Evolutionary conservation across 2,113 vertebrate genomes (phyloP), one percentile per base, ranked within the genome.

Genomic region (Larimichthys crocea): DNA sequence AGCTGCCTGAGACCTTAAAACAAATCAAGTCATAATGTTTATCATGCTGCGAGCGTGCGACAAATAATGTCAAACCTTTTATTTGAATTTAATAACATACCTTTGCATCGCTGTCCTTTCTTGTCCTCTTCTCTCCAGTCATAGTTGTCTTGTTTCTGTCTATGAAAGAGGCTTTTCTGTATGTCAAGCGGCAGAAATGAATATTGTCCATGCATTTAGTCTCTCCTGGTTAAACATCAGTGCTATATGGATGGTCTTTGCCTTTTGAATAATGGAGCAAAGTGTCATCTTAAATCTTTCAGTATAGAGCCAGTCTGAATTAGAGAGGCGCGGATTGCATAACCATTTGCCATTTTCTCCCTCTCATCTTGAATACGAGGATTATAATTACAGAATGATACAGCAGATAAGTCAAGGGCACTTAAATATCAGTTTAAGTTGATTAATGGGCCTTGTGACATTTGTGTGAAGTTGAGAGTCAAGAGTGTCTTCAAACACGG

Each of bases 361-460:
- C 29, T 78, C 61, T 77, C 77, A 56, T 83, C 71, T 71, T 71
- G 60, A 44, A 89, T 73, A 79, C 53, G 26, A 84, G 22, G 26
- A 74, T 77, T 86, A 59, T 90, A 86, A 91, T 89, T 85, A 88
- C 61, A 86, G 85, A 42, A 55, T 78, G 49, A 93, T 91, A 85
- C 65, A 90, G 88, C 77, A 85, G 75, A 75, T 72, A 75, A 86
- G 81, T 82, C 85, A 65, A 26, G 26, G 79, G 31, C 67, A 73
- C 85, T 93, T 91, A 80, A 86, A 92, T 87, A 90, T 88, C 83
- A 82, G 66, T 89, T 91, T 77, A 57, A 84, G 70, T 81, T 83
- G 83, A 93, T 89, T 85, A 91, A 92, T 88, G 79, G 86, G 69
- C 59, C 87, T 82, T 71, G 82, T 91, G 91, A 86, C 89, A 91